Conservation (phyloP, 2,797 vertebrate genomes). For the Chelidonichthys spinosus region DNA sequence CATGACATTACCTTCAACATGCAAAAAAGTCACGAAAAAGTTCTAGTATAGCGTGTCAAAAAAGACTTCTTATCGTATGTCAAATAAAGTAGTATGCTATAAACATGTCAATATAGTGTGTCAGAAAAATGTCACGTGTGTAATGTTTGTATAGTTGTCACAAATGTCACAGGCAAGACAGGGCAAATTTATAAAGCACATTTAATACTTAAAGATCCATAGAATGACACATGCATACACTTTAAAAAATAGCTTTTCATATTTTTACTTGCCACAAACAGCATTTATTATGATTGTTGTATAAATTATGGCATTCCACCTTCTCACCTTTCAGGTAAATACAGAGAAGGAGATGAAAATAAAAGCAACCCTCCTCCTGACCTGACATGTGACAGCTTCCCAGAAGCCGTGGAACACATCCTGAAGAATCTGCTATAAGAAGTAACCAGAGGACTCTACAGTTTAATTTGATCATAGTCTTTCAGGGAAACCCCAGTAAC, state of each 20-base stretch:
- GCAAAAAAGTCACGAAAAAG: too few species aligned
- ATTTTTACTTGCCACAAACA: background rate
- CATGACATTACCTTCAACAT: too few species aligned
- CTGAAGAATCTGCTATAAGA: conserved; percentile 86
- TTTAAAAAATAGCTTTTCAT: too few species aligned
- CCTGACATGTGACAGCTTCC: conserved; percentile 90
- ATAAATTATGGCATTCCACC: background rate
- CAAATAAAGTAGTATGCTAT: background rate
- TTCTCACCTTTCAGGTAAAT: conserved; percentile 88
- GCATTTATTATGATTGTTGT: background rate
- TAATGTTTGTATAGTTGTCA: too few species aligned
- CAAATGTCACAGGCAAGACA: too few species aligned
- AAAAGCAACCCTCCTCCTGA: conserved; percentile 90
- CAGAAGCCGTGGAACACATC: conserved; percentile 92
- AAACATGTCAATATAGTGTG: background rate
- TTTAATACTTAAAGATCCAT: too few species aligned
- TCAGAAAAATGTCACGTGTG: too few species aligned
- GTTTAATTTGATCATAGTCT: background rate
- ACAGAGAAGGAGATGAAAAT: conserved; percentile 90
- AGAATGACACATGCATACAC: too few species aligned
- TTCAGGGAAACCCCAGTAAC: background rate
- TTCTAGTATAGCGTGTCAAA: too few species aligned
- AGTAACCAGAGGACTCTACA: fast-evolving
- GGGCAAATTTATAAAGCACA: too few species aligned
- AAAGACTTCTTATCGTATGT: too few species aligned